Percentiles rank a stretch among this genome's conserved stretches.
phyloP scores from a whole-genome alignment of 2,888 invertebrate species.

The Tachina lurida region DNA sequence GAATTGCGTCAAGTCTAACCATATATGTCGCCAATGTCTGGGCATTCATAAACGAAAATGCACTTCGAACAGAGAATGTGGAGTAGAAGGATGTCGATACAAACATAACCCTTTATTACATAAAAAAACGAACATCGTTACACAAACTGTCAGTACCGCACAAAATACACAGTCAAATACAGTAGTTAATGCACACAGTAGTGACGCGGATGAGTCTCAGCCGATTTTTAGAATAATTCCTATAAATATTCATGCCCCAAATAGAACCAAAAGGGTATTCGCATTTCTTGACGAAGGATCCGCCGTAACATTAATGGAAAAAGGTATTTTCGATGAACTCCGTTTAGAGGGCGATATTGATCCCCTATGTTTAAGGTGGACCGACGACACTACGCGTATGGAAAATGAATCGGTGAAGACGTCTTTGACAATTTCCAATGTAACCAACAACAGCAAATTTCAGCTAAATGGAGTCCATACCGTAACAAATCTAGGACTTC shows the following conservation, averaged over 20 bases:
- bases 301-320: slow-evolving; percentile 57
- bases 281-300: slow-evolving; percentile 35
- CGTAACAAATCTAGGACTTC: slow-evolving; percentile 26
- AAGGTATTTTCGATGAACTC: slow-evolving; percentile 47
- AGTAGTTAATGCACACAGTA: slow-evolving; percentile 30
- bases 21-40: slow-evolving; percentile 13
- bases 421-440: slow-evolving; percentile 31
- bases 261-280: slow-evolving; percentile 31
- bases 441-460: slow-evolving; percentile 30
- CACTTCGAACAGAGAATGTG: slow-evolving; percentile 23
- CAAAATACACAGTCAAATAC: neutral
- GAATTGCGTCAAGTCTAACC: slow-evolving; percentile 34
- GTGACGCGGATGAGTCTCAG: slow-evolving; percentile 16
- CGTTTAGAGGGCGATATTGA: slow-evolving; percentile 41
- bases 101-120: neutral
- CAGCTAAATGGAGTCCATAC: slow-evolving; percentile 45
- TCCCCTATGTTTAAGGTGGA: slow-evolving; percentile 57
- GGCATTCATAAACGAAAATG: too few species aligned
- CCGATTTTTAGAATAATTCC: slow-evolving; percentile 52
- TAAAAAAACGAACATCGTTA: neutral
- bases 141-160: neutral
- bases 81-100: slow-evolving; percentile 10
- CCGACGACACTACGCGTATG: slow-evolving; percentile 24
- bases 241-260: slow-evolving; percentile 19
- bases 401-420: slow-evolving; percentile 47